phyloP scores from a whole-genome alignment of 2,888 invertebrate species.

The Diadegma fenestrale region DNA sequence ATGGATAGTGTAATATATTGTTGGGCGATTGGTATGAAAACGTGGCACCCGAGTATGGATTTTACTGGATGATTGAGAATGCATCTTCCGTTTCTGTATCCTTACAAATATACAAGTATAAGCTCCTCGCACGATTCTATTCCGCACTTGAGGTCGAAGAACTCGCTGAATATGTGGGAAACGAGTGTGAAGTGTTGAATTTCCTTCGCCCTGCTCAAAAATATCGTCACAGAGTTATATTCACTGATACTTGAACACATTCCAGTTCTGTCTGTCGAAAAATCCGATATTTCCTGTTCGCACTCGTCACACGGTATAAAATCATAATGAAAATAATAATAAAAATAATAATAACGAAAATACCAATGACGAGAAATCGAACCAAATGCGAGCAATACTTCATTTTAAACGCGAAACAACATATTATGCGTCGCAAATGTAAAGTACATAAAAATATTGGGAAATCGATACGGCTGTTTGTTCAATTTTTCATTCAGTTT shows the following conservation, averaged over 20 bases:
- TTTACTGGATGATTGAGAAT: slow-evolving; percentile 58
- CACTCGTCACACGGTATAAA: not conserved
- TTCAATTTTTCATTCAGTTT: not conserved
- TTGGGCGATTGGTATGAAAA: slow-evolving; percentile 37
- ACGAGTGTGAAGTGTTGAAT: slow-evolving; percentile 43
- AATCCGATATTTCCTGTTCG: slow-evolving; percentile 47
- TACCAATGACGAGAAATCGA: not conserved
- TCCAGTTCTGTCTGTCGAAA: slow-evolving; percentile 42
- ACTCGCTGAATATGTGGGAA: slow-evolving; percentile 27
- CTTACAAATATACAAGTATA: slow-evolving; percentile 25
- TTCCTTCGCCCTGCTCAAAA: slow-evolving; percentile 24
- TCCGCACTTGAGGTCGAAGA: slow-evolving; percentile 39
- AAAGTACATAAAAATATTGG: not conserved
- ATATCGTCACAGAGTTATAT: slow-evolving; percentile 33
- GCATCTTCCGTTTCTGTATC: slow-evolving; percentile 43
- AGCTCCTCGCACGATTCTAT: slow-evolving; percentile 40
- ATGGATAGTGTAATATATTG: slow-evolving; percentile 34
- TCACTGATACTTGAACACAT: slow-evolving; percentile 21
- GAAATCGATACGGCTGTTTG: slow-evolving; percentile 15
- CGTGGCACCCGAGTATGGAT: slow-evolving; percentile 40
- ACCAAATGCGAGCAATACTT: not conserved
- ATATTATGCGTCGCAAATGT: not conserved
- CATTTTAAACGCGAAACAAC: not conserved
- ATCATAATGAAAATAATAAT: slow-evolving; percentile 27
- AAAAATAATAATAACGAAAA: not conserved